Conservation (phyloP, 2,797 vertebrate genomes). For the Brachyrhaphis roseni region DNA sequence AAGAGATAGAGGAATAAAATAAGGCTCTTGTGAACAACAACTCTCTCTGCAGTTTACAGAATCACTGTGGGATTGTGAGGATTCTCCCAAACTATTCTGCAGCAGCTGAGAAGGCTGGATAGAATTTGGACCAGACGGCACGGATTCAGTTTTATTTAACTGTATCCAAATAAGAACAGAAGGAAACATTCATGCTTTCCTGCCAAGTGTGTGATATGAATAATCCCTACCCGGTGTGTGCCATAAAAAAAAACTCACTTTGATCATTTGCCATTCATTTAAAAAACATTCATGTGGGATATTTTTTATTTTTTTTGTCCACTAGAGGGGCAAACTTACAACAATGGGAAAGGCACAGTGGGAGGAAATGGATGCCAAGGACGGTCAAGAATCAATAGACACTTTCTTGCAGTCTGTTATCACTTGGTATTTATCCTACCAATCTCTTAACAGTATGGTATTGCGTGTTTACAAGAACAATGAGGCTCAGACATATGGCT, state of each 20-base stretch:
- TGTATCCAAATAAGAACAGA: conserved; percentile 62
- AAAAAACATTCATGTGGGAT: conserved; percentile 20
- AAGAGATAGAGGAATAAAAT: conserved; percentile 58
- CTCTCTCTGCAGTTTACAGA: conserved; percentile 60
- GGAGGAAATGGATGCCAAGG: background rate
- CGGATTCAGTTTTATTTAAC: conserved; percentile 53
- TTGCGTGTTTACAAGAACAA: background rate
- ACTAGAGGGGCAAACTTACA: conserved; percentile 33
- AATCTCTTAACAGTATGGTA: background rate
- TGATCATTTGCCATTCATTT: conserved; percentile 48
- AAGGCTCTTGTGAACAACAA: conserved; percentile 61
- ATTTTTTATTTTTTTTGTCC: conserved; percentile 26
- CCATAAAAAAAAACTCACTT: conserved; percentile 44
- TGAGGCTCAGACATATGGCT: background rate
- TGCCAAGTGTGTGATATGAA: conserved; percentile 55
- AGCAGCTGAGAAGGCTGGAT: conserved; percentile 54
- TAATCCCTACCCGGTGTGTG: conserved; percentile 42
- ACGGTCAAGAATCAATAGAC: background rate
- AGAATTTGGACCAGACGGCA: conserved; percentile 53
- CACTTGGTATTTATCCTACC: background rate
- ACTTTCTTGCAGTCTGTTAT: background rate
- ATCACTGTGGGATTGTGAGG: conserved; percentile 37
- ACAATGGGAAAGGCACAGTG: background rate
- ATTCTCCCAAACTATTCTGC: conserved; percentile 43
- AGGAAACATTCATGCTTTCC: conserved; percentile 35